These are phyloP conservation scores for Reinhardtius hippoglossoides DNA, from an alignment of 2,113 vertebrate genomes.

Conservation along the genomic window DNA sequence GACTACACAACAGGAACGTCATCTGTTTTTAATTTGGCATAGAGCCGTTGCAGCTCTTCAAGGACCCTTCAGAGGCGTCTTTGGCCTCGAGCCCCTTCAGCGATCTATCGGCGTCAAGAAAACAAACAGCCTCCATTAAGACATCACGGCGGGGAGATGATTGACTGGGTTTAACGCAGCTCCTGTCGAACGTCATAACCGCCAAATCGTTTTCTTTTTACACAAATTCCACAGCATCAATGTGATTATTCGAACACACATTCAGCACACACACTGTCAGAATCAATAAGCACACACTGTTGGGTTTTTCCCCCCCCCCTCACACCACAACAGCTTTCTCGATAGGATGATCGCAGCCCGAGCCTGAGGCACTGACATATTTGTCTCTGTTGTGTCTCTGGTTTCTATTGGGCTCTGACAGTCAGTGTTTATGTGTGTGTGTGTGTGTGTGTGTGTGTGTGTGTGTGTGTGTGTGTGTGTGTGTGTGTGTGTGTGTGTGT, in stretches of 20 bases:
- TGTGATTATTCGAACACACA: slow-evolving; percentile 64
- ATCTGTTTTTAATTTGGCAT: slow-evolving; percentile 64
- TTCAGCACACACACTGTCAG: slow-evolving; percentile 61
- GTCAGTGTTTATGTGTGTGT: slow-evolving; percentile 21
- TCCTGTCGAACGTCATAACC: slow-evolving; percentile 39
- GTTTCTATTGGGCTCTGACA: slow-evolving; percentile 57
- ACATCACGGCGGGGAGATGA: slow-evolving; percentile 30
- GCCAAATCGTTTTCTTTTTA: slow-evolving; percentile 47
- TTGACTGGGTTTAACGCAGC: slow-evolving; percentile 46
- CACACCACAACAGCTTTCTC: slow-evolving; percentile 59
- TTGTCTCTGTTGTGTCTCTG: slow-evolving; percentile 58
- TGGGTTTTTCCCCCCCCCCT: slow-evolving; percentile 17
- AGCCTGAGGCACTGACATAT: slow-evolving; percentile 70
- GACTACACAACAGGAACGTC: slow-evolving; percentile 58
- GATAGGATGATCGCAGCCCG: slow-evolving; percentile 57
- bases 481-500: slow-evolving; percentile 25
- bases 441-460: slow-evolving; percentile 24
- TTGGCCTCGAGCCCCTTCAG: slow-evolving; percentile 26
- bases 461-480: slow-evolving; percentile 24
- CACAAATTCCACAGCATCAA: slow-evolving; percentile 50
- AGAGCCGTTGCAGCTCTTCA: slow-evolving; percentile 23
- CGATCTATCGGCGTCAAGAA: slow-evolving; percentile 18
- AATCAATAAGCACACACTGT: slow-evolving; percentile 64
- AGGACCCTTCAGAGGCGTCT: too few species aligned
- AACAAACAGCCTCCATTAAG: slow-evolving; percentile 39